Evolutionary conservation across 2,888 invertebrate genomes (phyloP).

Genomic region (Eupithecia exiguata): DNA sequence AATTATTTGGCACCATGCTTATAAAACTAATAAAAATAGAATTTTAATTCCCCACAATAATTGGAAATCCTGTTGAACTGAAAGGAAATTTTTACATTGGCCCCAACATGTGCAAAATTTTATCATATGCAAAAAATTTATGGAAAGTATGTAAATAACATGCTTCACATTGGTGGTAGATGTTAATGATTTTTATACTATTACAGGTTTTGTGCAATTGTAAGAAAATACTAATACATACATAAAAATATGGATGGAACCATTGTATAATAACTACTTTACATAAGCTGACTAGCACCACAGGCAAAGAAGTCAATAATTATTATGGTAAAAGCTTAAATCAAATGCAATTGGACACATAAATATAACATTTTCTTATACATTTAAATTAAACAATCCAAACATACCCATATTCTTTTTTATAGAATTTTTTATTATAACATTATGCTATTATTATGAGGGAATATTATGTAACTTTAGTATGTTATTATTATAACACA

Average conservation of each 20-base stretch:
- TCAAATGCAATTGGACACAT: conserved; percentile 47
- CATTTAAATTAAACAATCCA: conserved; percentile 32
- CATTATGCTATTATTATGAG: conserved; percentile 36
- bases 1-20: conserved; percentile 35
- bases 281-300: conserved; percentile 59
- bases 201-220: conserved; percentile 13
- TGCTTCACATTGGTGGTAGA: background rate
- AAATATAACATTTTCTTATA: conserved; percentile 10
- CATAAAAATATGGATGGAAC: conserved; percentile 7
- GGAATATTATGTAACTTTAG: conserved; percentile 37
- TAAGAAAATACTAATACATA: background rate
- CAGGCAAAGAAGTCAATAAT: conserved; percentile 47
- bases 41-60: background rate
- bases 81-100: conserved; percentile 8
- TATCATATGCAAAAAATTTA: background rate
- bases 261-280: conserved; percentile 16
- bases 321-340: conserved; percentile 40
- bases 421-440: conserved; percentile 28
- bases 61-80: background rate
- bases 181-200: conserved; percentile 5
- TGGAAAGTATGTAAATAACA: background rate
- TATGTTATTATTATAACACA: conserved; percentile 24
- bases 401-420: conserved; percentile 37
- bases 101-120: conserved; percentile 3
- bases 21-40: conserved; percentile 13